Evolutionary conservation across 2,888 invertebrate species (phyloP), one percentile per base, ranked within the genome.

Genomic region (Meganola albula): DNA sequence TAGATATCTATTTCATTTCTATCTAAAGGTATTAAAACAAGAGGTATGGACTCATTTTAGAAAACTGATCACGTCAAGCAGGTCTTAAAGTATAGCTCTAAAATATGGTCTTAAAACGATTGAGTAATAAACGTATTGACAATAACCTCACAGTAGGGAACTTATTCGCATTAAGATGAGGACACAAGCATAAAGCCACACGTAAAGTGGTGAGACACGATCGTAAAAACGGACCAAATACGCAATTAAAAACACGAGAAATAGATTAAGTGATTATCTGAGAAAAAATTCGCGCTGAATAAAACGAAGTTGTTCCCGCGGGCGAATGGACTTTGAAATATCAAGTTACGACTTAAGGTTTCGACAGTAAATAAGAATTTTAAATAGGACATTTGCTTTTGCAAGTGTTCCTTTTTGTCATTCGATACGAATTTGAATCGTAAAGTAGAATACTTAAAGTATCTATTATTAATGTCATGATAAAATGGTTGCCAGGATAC

Each of bases 201-300:
- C 63, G 53, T 71, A 66, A 65, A 66, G 50, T 52, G 48, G 52
- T 51, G 53, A 55, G 63, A 58, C 58, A 58, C 36, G 41, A 42
- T 60, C 59, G 56, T 73, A 63, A 69, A 72, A 61, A 58, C 53
- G 48, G 33, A 58, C 41, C 38, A 64, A 58, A 62, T 61, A 52
- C 46, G 59, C 64, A 73, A 72, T 73, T 74, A 75, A 73, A 74
- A 69, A 71, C 70, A 74, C 68, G 65, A 69, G 61, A 68, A 72
- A 70, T 69, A 70, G 74, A 74, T 77, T 69, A 75, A 74, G 72
- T 60, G 64, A 71, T 74, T 69, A 66, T 53, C 43, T 52, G 35
- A 50, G 46, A 52, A 53, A 58, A 55, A 57, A 54, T 61, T 62
- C 50, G 49, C 42, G 43, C 36, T 13, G 31, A 53, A 48, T 40